Evolutionary conservation across 2,888 invertebrate genomes (phyloP), one percentile per base, ranked within the genome.

Genomic region (Andricus curvator): DNA sequence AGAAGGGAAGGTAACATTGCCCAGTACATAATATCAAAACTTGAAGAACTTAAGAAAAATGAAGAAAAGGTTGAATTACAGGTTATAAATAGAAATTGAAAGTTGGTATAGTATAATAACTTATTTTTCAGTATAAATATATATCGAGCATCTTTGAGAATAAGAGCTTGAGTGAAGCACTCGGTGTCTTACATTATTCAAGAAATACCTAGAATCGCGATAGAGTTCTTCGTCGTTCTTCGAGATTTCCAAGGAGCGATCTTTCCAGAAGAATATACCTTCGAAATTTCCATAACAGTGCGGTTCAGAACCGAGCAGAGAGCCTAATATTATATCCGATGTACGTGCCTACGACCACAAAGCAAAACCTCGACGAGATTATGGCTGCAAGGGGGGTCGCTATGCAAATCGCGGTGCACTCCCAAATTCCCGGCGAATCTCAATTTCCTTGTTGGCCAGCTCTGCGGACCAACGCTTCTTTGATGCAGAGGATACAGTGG

Each of bases 211-310:
- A 48, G 64, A 77, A 62, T 77, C 22, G 77, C 64, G 64, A 41
- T 64, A 64, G 60, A 64, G 22, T 64, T 51, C 77, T 64, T 20
- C n/a, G 64, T 17, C 56, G 25, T 66, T 78, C 65, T 67, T 74
- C 60, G 41, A 80, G 80, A 84, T 84, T 77, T 82, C 80, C 80
- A 81, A 82, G 80, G 80, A 86, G 78, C 84, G 82, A 81, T 80
- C 86, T 82, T 79, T 78, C 82, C 83, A 83, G 81, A 86, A 85
- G 84, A 84, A 85, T 86, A 85, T 86, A 82, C 81, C 81, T 77
- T 77, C 80, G 78, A 83, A 84, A 86, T 87, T 85, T 85, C 84
- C 85, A 85, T 86, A 87, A 86, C 84, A 84, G 82, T 84, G 84
- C 81, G 78, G 80, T 80, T 77, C 79, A 51, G 41, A 67, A 41